A percentile compares a stretch with the other conserved stretches of the same genome.
Conservation (phyloP, 2,888 invertebrate species). For the Rhamphomyia laevipes region DNA sequence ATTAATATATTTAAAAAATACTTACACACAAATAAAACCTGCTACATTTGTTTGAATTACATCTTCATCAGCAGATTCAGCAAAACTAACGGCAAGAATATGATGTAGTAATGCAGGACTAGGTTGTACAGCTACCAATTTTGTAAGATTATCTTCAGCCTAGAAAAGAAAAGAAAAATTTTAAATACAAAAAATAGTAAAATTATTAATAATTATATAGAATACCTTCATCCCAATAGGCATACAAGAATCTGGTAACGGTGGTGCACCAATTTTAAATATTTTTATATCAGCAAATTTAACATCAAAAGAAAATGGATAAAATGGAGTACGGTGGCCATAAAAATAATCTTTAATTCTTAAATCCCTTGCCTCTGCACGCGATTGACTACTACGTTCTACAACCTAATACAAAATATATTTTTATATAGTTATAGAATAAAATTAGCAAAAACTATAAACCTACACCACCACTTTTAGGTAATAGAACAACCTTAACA, state of each 20-base stretch:
- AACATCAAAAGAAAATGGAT: constrained; percentile 90
- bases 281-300: constrained; percentile 82
- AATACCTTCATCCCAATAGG: constrained; percentile 86
- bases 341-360: constrained; percentile 92
- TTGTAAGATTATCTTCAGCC: constrained; percentile 76
- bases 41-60: constrained; percentile 78
- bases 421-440: constrained; percentile 5
- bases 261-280: constrained; percentile 88
- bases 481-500: constrained; percentile 82
- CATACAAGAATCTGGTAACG: constrained; percentile 89
- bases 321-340: constrained; percentile 66
- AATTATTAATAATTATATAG: too few species aligned
- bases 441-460: too few species aligned
- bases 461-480: constrained; percentile 92
- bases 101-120: constrained; percentile 73
- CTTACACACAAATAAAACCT: constrained; percentile 88
- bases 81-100: constrained; percentile 78
- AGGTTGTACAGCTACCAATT: constrained; percentile 70
- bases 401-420: constrained; percentile 59
- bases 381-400: constrained; percentile 60
- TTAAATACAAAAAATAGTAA: neutral
- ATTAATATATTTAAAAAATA: constrained; percentile 19
- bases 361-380: constrained; percentile 65
- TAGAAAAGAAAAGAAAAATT: constrained; percentile 6
- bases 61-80: constrained; percentile 69